Percentiles rank a stretch among this genome's conserved stretches.
phyloP scores from a whole-genome alignment of 2,113 vertebrate genomes.

The Poeciliopsis retropinna region DNA sequence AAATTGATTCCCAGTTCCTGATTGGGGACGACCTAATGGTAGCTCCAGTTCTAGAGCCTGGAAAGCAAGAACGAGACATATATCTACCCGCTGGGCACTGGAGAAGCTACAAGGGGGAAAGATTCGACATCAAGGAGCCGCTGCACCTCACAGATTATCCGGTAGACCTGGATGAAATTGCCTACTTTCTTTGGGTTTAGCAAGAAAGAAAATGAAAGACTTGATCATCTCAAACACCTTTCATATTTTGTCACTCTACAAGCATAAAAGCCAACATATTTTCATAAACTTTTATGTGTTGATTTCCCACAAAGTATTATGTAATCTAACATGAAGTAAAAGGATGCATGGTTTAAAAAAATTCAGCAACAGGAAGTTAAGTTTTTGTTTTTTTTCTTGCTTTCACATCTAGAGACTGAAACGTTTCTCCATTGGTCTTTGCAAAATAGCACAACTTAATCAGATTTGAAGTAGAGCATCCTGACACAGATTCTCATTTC shows the following conservation, averaged over 20 bases:
- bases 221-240: constrained; percentile 1
- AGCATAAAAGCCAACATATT: background rate
- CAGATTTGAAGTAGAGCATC: background rate
- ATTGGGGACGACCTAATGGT: constrained; percentile 97
- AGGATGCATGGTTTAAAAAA: too few relatives aligned
- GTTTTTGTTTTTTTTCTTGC: too few relatives aligned
- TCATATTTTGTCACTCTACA: background rate
- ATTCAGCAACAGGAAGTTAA: too few relatives aligned
- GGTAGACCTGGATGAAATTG: constrained; percentile 91
- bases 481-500: background rate
- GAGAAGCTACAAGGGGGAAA: constrained; percentile 95
- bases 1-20: constrained; percentile 95
- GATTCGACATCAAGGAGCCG: constrained; percentile 91
- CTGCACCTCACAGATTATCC: constrained; percentile 91
- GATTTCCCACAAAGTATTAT: background rate
- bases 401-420: background rate
- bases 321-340: background rate
- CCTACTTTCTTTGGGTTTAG: constrained; percentile 89
- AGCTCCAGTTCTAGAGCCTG: constrained; percentile 92
- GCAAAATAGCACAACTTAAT: background rate
- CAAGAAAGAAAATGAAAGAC: constrained; percentile 10
- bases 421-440: background rate
- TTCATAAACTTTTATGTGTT: background rate
- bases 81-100: constrained; percentile 93
- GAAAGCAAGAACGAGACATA: constrained; percentile 93